Conservation (phyloP, 2,797 vertebrate genomes). For the Erpetoichthys calabaricus region DNA sequence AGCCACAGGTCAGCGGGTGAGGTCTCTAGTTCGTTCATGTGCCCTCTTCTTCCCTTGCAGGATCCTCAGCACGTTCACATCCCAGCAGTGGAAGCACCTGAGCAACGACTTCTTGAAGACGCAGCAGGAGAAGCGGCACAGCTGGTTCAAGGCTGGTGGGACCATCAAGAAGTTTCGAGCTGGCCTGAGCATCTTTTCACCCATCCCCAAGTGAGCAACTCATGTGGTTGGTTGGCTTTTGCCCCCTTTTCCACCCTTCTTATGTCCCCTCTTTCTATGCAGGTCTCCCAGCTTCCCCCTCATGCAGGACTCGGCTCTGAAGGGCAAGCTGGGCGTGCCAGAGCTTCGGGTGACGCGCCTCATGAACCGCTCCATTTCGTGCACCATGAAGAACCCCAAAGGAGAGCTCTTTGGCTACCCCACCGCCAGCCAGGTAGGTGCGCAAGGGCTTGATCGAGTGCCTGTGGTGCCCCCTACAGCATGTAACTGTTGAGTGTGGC, state of each 20-base stretch:
- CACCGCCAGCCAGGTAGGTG: constrained; percentile 79
- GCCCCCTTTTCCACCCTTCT: fast-evolving
- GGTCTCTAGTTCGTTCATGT: constrained; percentile 1
- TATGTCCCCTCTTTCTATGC: not conserved
- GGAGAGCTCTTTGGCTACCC: constrained; percentile 86
- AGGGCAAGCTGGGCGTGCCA: constrained; percentile 81
- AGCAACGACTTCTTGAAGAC: constrained; percentile 97
- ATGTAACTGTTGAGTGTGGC: too few relatives aligned
- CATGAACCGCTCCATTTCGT: constrained; percentile 92
- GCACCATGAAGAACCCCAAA: constrained; percentile 92
- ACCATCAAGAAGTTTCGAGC: constrained; percentile 97
- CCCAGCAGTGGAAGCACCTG: constrained; percentile 97
- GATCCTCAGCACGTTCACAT: constrained; percentile 91
- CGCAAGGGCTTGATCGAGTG: not conserved
- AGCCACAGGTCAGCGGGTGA: not conserved
- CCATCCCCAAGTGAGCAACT: constrained; percentile 80
- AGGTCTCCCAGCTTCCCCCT: constrained; percentile 94
- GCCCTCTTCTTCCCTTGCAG: constrained; percentile 34
- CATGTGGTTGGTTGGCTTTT: not conserved
- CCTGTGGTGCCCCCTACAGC: too few relatives aligned
- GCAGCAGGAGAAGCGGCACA: constrained; percentile 94
- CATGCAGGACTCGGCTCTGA: constrained; percentile 88
- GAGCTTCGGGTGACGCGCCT: constrained; percentile 85
- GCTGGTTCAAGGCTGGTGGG: constrained; percentile 95
- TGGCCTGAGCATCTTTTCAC: constrained; percentile 95